Evolutionary conservation across 1,140 invertebrate genomes (phyloP).

Genomic region (Aphis craccivora): DNA sequence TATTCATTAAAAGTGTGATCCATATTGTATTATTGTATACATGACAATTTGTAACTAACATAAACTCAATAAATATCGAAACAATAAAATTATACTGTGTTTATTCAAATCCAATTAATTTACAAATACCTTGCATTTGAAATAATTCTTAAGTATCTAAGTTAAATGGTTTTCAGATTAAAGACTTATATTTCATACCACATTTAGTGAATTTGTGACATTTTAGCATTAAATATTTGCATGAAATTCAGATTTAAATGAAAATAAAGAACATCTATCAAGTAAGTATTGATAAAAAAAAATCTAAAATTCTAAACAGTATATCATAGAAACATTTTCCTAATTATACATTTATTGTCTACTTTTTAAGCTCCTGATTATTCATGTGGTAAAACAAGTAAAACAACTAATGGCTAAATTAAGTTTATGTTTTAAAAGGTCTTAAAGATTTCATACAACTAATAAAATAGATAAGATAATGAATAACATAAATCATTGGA

Average conservation of each 20-base stretch:
- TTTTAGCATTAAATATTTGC: neutral
- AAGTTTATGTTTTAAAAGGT: conserved; percentile 44
- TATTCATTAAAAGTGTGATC: conserved; percentile 67
- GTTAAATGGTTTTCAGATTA: neutral
- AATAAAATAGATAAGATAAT: neutral
- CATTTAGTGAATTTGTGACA: conserved; percentile 50
- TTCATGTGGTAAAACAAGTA: conserved; percentile 55
- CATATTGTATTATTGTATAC: conserved; percentile 67
- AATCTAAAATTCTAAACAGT: neutral
- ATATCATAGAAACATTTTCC: conserved; percentile 51
- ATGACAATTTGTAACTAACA: conserved; percentile 64
- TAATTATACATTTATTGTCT: conserved; percentile 38
- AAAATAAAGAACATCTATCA: neutral
- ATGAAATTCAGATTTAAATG: neutral
- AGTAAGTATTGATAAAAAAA: too few species aligned
- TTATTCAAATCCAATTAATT: conserved; percentile 67
- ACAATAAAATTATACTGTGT: conserved; percentile 66
- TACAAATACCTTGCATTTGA: conserved; percentile 66
- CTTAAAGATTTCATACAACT: conserved; percentile 49
- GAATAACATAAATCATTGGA: neutral
- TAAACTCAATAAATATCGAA: conserved; percentile 68
- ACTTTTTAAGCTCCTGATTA: conserved; percentile 35
- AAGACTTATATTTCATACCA: too few species aligned
- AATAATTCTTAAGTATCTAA: conserved; percentile 67
- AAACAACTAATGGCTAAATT: conserved; percentile 59